Evolutionary conservation across 2,113 vertebrate species (phyloP), one percentile per base, ranked within the genome.

Genomic region (Brienomyrus brachyistius): DNA sequence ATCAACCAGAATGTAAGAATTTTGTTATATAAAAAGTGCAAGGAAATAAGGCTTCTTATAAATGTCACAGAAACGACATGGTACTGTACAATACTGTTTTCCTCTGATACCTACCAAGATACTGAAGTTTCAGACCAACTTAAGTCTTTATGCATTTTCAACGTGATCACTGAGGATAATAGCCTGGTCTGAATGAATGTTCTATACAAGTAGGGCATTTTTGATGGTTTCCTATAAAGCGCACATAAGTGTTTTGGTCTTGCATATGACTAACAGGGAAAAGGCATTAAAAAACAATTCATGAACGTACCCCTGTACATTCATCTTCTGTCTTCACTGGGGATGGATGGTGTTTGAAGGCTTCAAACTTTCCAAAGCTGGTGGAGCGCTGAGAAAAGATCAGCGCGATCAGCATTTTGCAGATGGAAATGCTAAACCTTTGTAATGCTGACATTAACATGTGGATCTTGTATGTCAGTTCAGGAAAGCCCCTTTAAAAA

Each of bases 281-380:
- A 80, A 51, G 23, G n/a, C 31, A 47, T 43, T 83, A 23, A 47
- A 47, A 48, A 45, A 86, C 17, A 87, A 48, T 48, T 88, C 88
- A 4, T 77, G 17, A 35, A 94, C 91, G 56, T 90, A 95, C 96
- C 96, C 74, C 89, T n/a, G 93, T 91, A 90, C 95, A 94, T 93
- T 92, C 92, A 91, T 97, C 97, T 89, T 97, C 96, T 59, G 93
- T 86, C 90, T 95, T 97, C 70, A 94, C 92, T 77, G 91, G 56
- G 0, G 96, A 94, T 2, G 95, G 89, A 5, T 94, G 94, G 74
- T 96, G 94, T 90, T 94, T 96, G 92, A 96, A 95, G 7, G 94
- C 94, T 43, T 98, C 97, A 89, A 98, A 98, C 90, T 91, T 96
- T 89, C 97, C 97, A 90, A 98, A 98, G 92, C 97, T 98, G 51